Evolutionary conservation across 2,113 vertebrate genomes (phyloP).

Genomic region (Gallinago undulata): DNA sequence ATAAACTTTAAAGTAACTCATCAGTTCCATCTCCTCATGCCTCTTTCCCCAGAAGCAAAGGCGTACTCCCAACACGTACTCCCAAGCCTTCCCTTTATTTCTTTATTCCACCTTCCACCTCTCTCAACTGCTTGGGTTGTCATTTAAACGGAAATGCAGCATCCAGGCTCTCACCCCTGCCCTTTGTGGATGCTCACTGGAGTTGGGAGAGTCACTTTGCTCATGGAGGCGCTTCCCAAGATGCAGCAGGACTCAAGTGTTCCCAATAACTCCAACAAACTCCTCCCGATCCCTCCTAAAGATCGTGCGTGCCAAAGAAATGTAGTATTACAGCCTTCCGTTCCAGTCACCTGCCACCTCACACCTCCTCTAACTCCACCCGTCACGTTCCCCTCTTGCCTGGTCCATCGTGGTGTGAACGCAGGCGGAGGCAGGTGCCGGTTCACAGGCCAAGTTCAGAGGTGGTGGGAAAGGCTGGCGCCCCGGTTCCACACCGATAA

Average conservation of each 20-base stretch:
- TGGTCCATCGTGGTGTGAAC: background rate
- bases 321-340: background rate
- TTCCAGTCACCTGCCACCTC: background rate
- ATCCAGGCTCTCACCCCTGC: background rate
- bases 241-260: background rate
- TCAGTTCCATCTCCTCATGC: background rate
- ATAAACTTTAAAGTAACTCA: background rate
- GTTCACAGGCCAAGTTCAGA: background rate
- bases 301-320: background rate
- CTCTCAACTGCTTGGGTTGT: background rate
- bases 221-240: background rate
- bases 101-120: background rate
- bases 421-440: background rate
- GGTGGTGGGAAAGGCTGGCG: background rate
- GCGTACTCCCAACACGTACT: fast-evolving
- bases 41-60: background rate
- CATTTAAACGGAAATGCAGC: background rate
- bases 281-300: background rate
- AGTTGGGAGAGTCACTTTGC: background rate
- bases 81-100: background rate
- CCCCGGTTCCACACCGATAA: background rate
- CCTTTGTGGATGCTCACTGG: background rate
- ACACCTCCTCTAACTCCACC: background rate
- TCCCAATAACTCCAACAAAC: background rate
- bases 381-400: fast-evolving